phyloP scores from a whole-genome alignment of 2,888 invertebrate species.

The Hypselothyrea guttata region DNA sequence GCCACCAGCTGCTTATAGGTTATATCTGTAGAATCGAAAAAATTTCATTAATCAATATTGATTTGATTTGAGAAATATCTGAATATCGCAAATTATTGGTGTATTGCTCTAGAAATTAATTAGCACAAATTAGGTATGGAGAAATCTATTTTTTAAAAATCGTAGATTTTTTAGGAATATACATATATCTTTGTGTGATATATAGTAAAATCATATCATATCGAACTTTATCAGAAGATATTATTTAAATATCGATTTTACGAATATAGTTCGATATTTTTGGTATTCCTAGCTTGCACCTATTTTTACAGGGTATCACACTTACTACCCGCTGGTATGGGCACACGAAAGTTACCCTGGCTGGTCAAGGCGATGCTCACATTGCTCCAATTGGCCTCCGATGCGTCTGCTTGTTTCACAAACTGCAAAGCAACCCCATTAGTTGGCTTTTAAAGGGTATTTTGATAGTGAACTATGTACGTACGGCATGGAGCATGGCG shows the following conservation, averaged over 20 bases:
- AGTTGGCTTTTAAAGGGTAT: not conserved
- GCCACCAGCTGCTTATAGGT: conserved; percentile 87
- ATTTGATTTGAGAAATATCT: not conserved
- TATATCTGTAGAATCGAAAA: conserved; percentile 85
- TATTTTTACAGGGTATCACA: conserved; percentile 6
- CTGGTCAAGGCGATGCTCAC: conserved; percentile 87
- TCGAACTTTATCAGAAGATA: too few relatives aligned
- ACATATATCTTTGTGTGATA: too few relatives aligned
- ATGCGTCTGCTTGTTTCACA: conserved; percentile 63
- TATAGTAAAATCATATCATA: too few relatives aligned
- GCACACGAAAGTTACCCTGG: conserved; percentile 87
- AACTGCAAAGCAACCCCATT: conserved; percentile 48
- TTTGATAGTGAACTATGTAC: conserved; percentile 56
- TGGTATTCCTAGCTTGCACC: too few relatives aligned
- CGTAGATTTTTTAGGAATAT: too few relatives aligned
- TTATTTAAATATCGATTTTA: too few relatives aligned
- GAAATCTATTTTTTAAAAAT: too few relatives aligned
- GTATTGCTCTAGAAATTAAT: too few relatives aligned
- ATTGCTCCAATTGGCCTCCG: conserved; percentile 85
- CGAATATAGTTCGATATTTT: too few relatives aligned
- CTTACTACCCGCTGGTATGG: conserved; percentile 86
- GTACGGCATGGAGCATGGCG: conserved; percentile 86
- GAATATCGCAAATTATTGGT: too few relatives aligned
- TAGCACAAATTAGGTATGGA: too few relatives aligned
- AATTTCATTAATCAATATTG: too few relatives aligned